Evolutionary conservation across 2,888 invertebrate genomes (phyloP), one percentile per base, ranked within the genome.

Genomic region (Ophion slaviceki): DNA sequence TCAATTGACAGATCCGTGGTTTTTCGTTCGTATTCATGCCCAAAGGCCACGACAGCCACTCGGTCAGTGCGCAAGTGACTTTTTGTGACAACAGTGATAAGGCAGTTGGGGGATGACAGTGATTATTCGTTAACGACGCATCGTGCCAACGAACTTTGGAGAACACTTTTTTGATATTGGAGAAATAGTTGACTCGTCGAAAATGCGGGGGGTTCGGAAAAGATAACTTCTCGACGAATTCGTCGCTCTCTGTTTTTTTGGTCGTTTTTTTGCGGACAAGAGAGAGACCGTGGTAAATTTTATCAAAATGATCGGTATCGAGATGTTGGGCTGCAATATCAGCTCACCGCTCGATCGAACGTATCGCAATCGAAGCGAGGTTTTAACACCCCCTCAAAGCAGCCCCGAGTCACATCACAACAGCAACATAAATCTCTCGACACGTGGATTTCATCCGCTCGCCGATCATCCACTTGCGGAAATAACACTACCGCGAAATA

Each of bases 331-430:
- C 87, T 91, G 92, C 87, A 92, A 93, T 88, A 82, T 92, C 87
- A 71, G 86, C 17, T 84, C 92, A 79, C 88, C 91, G 78, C 82
- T 92, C 80, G 90, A 92, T 87, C 89, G 91, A 83, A 90, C 91
- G 78, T 89, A 90, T 81, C 89, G 91, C 28, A 89, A 88, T 74
- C 90, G 92, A 74, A 90, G 89, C 62, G 93, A 92, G 20, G 90
- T 92, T 66, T 85, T 94, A 32, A 94, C 94, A 72, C 93, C 94
- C 53, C 94, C 94, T 1, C 93, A 94, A 78, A 94, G 93, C 84
- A 94, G 94, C 82, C 94, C 94, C 3, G 94, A 94, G 87, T 92
- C 93, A 8, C 92, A 90, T 64, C 88, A 88, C 84, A 81, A 86
- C 47, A 87, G 85, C 79, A 89, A 89, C 67, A 71, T 83, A n/a